A percentile compares a stretch with the other conserved stretches of the same genome.
These are phyloP conservation scores for Sphenodon punctatus DNA, from an alignment of 2,797 vertebrate species.

Conservation along the genomic window DNA sequence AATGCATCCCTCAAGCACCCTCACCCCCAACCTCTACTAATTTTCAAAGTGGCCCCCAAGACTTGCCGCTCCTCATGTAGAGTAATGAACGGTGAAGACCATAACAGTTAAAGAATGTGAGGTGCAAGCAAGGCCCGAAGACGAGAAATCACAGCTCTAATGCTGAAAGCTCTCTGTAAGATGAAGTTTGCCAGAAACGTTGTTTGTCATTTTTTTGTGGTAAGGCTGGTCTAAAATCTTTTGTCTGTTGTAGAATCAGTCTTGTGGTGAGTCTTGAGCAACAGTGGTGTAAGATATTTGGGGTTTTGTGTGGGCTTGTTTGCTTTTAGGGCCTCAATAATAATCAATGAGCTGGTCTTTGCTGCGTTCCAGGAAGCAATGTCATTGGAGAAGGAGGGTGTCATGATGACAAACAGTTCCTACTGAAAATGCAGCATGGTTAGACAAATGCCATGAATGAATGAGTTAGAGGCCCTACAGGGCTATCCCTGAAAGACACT, in stretches of 20 bases:
- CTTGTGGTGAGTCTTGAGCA: accelerated
- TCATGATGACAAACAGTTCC: not conserved
- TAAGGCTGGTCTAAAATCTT: not conserved
- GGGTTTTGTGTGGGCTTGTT: accelerated
- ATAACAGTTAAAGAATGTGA: accelerated
- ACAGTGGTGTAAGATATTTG: accelerated
- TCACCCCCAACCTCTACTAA: no score
- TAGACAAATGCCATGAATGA: not conserved
- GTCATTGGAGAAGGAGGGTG: not conserved
- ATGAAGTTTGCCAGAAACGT: accelerated
- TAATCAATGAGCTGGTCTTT: not conserved
- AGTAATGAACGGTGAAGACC: not conserved
- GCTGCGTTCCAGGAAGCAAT: accelerated
- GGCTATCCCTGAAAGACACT: not conserved
- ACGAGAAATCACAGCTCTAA: accelerated
- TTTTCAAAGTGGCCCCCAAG: no score
- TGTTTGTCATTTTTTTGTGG: accelerated
- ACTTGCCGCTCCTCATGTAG: no score
- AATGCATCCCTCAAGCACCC: no score
- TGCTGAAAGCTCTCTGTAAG: accelerated
- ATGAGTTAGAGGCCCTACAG: not conserved
- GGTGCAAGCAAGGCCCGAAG: not conserved
- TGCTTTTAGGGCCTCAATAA: accelerated
- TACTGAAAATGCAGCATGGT: not conserved
- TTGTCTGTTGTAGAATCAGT: accelerated